Percentiles rank a stretch among this genome's conserved stretches.
Conservation (phyloP, 2,113 vertebrate genomes). For the Parotia lawesii region DNA sequence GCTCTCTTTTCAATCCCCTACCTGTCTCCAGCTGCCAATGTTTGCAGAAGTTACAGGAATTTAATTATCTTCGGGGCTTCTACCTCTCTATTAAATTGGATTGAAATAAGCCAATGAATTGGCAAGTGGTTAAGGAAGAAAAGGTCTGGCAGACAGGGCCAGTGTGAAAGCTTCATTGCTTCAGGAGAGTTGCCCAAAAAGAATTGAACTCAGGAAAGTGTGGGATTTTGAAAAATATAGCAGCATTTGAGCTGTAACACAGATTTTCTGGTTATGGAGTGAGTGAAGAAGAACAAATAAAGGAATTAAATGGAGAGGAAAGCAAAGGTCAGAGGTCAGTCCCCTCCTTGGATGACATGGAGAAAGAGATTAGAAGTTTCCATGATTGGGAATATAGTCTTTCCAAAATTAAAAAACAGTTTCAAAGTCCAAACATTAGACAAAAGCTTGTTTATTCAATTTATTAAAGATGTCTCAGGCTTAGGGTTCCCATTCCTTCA, state of each 20-base stretch:
- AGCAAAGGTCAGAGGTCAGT: slow-evolving; percentile 32
- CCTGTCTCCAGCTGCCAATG: not conserved
- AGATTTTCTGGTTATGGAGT: slow-evolving; percentile 20
- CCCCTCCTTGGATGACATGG: not conserved
- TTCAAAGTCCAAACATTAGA: slow-evolving; percentile 2
- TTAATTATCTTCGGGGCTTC: not conserved
- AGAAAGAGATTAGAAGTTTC: not conserved
- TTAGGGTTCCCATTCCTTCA: not conserved
- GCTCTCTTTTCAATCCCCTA: not conserved
- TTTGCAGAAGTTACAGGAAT: not conserved
- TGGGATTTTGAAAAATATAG: not conserved
- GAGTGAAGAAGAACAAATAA: slow-evolving; percentile 24
- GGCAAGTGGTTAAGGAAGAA: not conserved
- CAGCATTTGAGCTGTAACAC: not conserved
- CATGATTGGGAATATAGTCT: not conserved
- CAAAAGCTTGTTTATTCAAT: not conserved
- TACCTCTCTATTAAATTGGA: not conserved
- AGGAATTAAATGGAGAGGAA: slow-evolving; percentile 44
- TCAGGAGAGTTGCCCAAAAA: not conserved
- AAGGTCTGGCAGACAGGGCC: not conserved
- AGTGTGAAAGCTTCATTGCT: not conserved
- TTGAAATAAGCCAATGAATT: not conserved
- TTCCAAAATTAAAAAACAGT: not conserved
- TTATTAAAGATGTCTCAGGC: not conserved
- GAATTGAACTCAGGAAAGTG: not conserved